Percentiles rank a stretch among this genome's conserved stretches.
Evolutionary conservation across 2,888 invertebrate species (phyloP).

Genomic region (Nemoura dubitans): DNA sequence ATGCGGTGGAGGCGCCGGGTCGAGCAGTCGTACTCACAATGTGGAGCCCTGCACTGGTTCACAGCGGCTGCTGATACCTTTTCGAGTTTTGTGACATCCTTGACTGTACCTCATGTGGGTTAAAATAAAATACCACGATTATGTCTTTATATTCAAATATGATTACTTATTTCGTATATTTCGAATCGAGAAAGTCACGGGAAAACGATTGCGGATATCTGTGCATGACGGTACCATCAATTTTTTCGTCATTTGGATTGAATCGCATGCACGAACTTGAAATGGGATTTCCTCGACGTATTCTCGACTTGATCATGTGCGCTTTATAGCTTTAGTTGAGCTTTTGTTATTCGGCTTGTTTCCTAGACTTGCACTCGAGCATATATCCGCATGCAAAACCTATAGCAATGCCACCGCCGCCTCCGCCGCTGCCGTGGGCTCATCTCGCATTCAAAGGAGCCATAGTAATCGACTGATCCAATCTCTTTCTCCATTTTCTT

Average conservation of each 20-base stretch:
- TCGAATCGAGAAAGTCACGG: neutral
- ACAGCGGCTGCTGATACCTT: neutral
- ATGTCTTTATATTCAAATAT: neutral
- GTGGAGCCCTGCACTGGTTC: too few relatives aligned
- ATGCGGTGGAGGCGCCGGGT: neutral
- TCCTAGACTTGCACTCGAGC: neutral
- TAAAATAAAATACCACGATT: slow-evolving; percentile 2
- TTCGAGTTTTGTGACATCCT: neutral
- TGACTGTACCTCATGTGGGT: neutral
- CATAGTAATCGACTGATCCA: slow-evolving; percentile 8
- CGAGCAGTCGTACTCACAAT: neutral
- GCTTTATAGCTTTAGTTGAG: slow-evolving; percentile 18
- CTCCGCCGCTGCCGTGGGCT: neutral
- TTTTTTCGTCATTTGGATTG: slow-evolving; percentile 8
- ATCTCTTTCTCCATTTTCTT: slow-evolving; percentile 24
- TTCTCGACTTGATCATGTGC: slow-evolving; percentile 15
- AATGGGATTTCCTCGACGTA: slow-evolving; percentile 13
- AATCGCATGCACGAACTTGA: slow-evolving; percentile 19
- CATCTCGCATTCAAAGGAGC: slow-evolving; percentile 3
- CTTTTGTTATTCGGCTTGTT: neutral
- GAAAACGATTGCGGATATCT: neutral
- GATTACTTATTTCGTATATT: too few relatives aligned
- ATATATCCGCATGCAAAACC: neutral
- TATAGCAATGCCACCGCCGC: neutral
- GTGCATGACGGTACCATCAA: slow-evolving; percentile 12